A percentile compares a stretch with the other conserved stretches of the same genome.
These are phyloP conservation scores for Geotrypetes seraphini DNA, from an alignment of 2,797 vertebrate genomes.

Conservation along the genomic window DNA sequence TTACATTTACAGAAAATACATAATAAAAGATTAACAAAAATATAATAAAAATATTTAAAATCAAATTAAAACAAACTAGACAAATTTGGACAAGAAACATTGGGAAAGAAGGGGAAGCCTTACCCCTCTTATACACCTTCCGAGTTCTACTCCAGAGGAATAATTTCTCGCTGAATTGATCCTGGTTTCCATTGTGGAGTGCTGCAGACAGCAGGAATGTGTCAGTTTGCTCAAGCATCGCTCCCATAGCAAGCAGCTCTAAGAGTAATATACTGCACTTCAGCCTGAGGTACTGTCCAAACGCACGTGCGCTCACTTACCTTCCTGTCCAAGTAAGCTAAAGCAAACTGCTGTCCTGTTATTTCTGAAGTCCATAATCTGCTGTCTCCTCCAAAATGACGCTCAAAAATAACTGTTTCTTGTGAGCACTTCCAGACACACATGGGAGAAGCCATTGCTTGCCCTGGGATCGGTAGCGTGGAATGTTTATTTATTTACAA, in stretches of 20 bases:
- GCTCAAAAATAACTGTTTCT: background rate
- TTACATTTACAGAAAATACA: too few relatives aligned
- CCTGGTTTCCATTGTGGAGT: background rate
- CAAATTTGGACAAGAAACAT: too few relatives aligned
- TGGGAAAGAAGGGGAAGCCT: too few relatives aligned
- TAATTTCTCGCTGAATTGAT: constrained; percentile 21
- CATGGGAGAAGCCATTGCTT: too few relatives aligned
- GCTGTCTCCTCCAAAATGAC: background rate
- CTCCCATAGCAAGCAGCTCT: background rate
- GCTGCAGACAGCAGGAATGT: constrained; percentile 17
- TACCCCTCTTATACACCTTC: too few relatives aligned
- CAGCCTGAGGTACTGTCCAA: background rate
- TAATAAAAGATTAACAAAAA: too few relatives aligned
- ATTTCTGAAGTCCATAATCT: background rate
- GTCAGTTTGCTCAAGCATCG: constrained; percentile 6
- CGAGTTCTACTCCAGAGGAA: background rate
- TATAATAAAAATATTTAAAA: too few relatives aligned
- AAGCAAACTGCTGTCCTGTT: background rate
- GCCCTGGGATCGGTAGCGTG: too few relatives aligned
- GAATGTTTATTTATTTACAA: too few relatives aligned
- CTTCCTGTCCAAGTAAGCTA: background rate
- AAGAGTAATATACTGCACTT: constrained; percentile 2
- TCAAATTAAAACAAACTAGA: too few relatives aligned
- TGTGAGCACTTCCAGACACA: background rate
- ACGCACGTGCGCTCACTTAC: background rate